Evolutionary conservation across 2,113 vertebrate genomes (phyloP), one percentile per base, ranked within the genome.

Genomic region (Sinocyclocheilus rhinocerous): DNA sequence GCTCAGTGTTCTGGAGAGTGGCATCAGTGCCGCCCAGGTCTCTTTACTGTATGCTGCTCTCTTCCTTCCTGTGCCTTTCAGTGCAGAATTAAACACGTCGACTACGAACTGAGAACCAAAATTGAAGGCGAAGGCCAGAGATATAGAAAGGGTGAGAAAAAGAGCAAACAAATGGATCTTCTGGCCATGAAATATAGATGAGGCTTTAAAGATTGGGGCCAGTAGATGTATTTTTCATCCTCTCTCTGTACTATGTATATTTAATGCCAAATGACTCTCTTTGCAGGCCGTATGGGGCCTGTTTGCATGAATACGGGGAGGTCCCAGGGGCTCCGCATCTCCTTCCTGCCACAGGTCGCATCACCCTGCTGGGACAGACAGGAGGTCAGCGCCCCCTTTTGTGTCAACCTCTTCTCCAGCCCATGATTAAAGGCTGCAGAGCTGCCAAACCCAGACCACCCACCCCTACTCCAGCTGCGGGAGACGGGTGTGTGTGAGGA

Each of bases 201-300:
- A 83, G 79, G 42, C 65, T 85, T 87, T 85, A 76, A 81, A 75
- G 72, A 85, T 87, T 79, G 63, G 72, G 86, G 79, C 79, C 83
- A 87, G 45, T 89, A 67, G 75, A 89, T 87, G 79, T 85, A 87
- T 89, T 85, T 89, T 87, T 87, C 20, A 85, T 89, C 83, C 67
- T 79, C 79, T 87, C 59, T 80, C 78, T 48, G 45, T 81, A 85
- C 63, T 82, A 89, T 89, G 86, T 87, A 89, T 89, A 87, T 89
- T 89, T 89, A 87, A 89, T 89, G 73, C 45, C 26, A 70, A 82
- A 61, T 83, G 83, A 85, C 83, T 78, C n/a, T 75, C 70, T 83
- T n/a, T 50, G 45, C 11, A 33, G 67, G 26, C 24, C 13, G 72
- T 73, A 82, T 87, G 85, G 59, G 83, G 88, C 57, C 82, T 87